Conservation (phyloP, 2,113 vertebrate genomes). For the Saimiri boliviensis region DNA sequence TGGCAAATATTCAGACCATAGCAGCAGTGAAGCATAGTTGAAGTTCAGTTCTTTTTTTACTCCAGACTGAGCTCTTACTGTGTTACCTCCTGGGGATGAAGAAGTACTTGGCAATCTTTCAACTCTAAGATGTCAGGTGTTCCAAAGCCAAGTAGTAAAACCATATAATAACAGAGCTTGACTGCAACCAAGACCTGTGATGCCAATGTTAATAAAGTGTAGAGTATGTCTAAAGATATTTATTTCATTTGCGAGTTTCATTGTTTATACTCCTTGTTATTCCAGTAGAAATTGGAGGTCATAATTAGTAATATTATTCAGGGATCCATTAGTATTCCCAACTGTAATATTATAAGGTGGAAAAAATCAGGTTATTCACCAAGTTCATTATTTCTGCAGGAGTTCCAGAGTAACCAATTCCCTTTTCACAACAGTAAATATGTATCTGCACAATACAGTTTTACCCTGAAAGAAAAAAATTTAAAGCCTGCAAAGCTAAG, state of each 20-base stretch:
- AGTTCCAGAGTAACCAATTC: not conserved
- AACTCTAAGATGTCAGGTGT: not conserved
- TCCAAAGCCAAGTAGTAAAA: not conserved
- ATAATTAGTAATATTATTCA: not conserved
- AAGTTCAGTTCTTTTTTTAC: not conserved
- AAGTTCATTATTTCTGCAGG: not conserved
- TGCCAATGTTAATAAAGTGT: not conserved
- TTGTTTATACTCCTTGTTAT: not conserved
- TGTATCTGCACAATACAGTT: not conserved
- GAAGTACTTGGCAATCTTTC: not conserved
- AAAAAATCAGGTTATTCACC: not conserved
- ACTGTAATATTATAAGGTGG: not conserved
- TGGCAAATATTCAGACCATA: not conserved
- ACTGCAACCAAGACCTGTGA: not conserved
- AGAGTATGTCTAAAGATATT: not conserved
- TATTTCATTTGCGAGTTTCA: not conserved
- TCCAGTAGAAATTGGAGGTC: not conserved
- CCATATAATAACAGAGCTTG: not conserved
- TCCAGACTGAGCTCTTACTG: not conserved
- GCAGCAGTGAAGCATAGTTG: not conserved
- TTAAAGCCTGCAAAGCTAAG: not conserved
- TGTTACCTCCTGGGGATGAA: accelerated
- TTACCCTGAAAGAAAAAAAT: not conserved
- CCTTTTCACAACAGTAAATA: not conserved
- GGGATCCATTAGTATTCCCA: not conserved